Conservation (phyloP, 2,113 vertebrate genomes). For the Cervus canadensis region DNA sequence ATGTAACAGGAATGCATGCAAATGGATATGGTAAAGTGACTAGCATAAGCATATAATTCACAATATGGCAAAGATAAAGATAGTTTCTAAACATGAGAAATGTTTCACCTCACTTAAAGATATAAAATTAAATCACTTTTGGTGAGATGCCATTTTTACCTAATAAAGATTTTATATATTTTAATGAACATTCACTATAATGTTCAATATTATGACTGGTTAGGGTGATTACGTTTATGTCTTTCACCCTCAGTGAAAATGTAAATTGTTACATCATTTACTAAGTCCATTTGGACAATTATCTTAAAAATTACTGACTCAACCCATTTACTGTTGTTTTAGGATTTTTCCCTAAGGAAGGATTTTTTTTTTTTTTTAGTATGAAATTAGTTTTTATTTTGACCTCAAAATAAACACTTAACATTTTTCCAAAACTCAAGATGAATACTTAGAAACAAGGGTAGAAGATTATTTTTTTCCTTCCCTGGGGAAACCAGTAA, state of each 20-base stretch:
- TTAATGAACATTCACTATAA: neutral
- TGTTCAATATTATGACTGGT: neutral
- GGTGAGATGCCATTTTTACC: neutral
- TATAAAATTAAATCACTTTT: neutral
- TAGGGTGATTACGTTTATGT: neutral
- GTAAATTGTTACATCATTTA: slow-evolving; percentile 7
- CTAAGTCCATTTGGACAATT: slow-evolving; percentile 2
- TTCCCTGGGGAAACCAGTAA: slow-evolving; percentile 43
- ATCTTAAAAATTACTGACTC: slow-evolving; percentile 32
- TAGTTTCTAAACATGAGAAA: neutral
- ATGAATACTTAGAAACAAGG: slow-evolving; percentile 54
- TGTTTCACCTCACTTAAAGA: neutral
- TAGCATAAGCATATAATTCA: neutral
- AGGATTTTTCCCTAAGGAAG: slow-evolving; percentile 3
- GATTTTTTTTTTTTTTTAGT: slow-evolving; percentile 54
- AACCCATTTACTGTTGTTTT: neutral
- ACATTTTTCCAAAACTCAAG: slow-evolving; percentile 76
- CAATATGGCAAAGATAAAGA: neutral
- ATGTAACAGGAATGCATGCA: neutral
- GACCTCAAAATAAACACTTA: slow-evolving; percentile 78
- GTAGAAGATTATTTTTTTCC: neutral
- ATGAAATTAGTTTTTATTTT: slow-evolving; percentile 87
- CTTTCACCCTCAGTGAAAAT: slow-evolving; percentile 5
- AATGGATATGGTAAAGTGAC: neutral
- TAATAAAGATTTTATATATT: neutral